Conservation (phyloP, 2,888 invertebrate species). For the Drosophila meridionalis region DNA sequence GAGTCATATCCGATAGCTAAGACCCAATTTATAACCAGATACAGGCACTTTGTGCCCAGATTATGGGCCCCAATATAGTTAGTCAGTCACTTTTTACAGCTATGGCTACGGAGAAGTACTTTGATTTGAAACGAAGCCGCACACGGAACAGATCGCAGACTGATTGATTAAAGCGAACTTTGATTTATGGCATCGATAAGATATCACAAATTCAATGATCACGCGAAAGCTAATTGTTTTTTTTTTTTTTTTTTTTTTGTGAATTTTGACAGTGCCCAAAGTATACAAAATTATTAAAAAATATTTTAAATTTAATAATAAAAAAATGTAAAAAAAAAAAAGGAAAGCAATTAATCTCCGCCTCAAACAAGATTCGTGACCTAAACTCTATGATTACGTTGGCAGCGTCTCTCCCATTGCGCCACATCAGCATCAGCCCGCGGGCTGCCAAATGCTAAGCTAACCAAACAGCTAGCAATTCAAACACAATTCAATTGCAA, state of each 20-base stretch:
- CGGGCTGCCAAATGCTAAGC: background rate
- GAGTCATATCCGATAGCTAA: background rate
- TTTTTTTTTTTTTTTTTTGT: background rate
- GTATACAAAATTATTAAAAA: background rate
- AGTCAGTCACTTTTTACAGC: constrained; percentile 1
- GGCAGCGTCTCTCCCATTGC: background rate
- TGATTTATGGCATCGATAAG: constrained; percentile 43
- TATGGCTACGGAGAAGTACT: background rate
- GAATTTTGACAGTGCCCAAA: background rate
- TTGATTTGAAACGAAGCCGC: constrained; percentile 32
- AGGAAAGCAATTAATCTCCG: background rate
- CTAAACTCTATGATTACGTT: no score
- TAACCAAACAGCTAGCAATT: background rate
- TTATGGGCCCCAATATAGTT: background rate
- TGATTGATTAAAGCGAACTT: constrained; percentile 27
- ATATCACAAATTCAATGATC: constrained; percentile 18
- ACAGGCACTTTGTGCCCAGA: background rate
- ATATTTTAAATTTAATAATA: background rate
- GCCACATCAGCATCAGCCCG: background rate
- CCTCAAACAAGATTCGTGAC: background rate
- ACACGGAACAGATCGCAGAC: constrained; percentile 35
- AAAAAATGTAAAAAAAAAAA: background rate
- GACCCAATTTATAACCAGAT: background rate
- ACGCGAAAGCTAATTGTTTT: constrained; percentile 16
- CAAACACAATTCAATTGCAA: background rate